phyloP scores from a whole-genome alignment of 2,888 invertebrate species.

The Acleris laterana region DNA sequence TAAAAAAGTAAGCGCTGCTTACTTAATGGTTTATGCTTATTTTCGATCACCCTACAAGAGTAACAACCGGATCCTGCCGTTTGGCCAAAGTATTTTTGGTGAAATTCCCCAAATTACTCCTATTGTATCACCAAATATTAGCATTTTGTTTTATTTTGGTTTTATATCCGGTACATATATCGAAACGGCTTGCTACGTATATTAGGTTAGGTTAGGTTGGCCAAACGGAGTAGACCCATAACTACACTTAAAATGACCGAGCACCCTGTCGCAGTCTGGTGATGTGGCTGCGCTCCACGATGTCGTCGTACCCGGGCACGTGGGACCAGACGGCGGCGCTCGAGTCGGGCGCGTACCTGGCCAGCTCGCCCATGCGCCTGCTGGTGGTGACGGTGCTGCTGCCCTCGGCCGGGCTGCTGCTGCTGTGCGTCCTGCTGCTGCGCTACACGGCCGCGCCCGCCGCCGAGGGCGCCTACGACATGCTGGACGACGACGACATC shows the following conservation, averaged over 20 bases:
- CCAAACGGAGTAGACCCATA: too few relatives aligned
- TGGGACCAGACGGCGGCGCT: background rate
- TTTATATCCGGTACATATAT: too few relatives aligned
- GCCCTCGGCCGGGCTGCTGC: constrained; percentile 12
- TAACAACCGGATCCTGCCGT: too few relatives aligned
- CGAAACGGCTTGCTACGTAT: too few relatives aligned
- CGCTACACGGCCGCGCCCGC: constrained; percentile 1
- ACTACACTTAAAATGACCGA: background rate
- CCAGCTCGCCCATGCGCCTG: constrained; percentile 16
- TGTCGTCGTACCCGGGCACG: constrained; percentile 1
- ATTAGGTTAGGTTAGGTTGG: too few relatives aligned
- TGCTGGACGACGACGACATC: background rate
- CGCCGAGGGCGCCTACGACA: background rate
- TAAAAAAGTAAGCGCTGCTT: too few relatives aligned
- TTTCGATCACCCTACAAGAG: too few relatives aligned
- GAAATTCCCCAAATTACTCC: too few relatives aligned
- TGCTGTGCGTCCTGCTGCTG: constrained; percentile 12
- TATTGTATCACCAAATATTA: too few relatives aligned
- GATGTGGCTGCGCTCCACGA: constrained; percentile 7
- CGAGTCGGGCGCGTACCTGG: background rate
- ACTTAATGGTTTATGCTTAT: too few relatives aligned
- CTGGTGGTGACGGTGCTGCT: constrained; percentile 10
- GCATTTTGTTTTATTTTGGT: too few relatives aligned
- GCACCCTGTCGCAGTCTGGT: background rate
- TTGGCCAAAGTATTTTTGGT: too few relatives aligned